Evolutionary conservation across 2,888 invertebrate genomes (phyloP), one percentile per base, ranked within the genome.

Genomic region (Xestia xanthographa): DNA sequence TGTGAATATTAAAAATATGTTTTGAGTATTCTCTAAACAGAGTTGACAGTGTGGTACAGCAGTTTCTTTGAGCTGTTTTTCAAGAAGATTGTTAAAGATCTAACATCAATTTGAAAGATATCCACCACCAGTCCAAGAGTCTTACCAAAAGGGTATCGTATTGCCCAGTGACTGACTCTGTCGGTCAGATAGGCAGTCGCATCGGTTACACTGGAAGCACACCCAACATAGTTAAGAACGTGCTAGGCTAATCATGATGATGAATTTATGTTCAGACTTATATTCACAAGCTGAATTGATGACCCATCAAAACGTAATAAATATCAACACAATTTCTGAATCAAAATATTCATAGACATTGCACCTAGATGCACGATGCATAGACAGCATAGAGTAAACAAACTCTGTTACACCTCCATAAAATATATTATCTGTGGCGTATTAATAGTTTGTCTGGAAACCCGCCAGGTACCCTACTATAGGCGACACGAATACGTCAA

Each of bases 401-500:
- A 80, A 82, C 74, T 76, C 68, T 56, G 76, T 74, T 83, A 79
- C 86, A 87, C 56, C 75, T 80, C 79, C 73, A 85, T 85, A 72
- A 78, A 82, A 75, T 78, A 79, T 84, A 83, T 84, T 86, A 83
- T 83, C 85, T 87, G 80, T 86, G 77, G 77, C 70, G 38, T 86
- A 87, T 85, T 83, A 86, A 86, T 86, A 88, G 84, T 77, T 69
- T 56, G 43, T 50, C 80, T 88, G 88, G 88, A 86, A 77, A 69
- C 62, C 29, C 14, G 88, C 88, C 88, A 88, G 80, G 58, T 67
- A 63, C 69, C 70, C 76, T 79, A 85, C 84, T 76, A 86, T 41
- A 71, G 66, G 58, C 60, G 87, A 70, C 80, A 84, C 75, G 11
- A 74, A 83, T 83, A 63, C 43, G 86, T 84, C 83, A 77, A 72